Conservation (phyloP, 2,888 invertebrate genomes). For the Zele albiditarsus region DNA sequence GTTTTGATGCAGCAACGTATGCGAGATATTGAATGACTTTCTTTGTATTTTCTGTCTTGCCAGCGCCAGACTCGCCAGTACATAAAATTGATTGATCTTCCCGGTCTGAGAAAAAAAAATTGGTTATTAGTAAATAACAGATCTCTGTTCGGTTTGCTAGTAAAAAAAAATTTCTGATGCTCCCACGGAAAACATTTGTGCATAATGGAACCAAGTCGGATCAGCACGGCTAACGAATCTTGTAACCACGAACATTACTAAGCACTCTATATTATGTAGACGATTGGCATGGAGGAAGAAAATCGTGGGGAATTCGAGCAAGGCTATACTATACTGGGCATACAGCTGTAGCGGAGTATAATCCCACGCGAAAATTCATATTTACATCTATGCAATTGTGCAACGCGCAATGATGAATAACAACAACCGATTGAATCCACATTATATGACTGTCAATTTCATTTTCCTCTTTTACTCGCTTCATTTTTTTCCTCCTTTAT, state of each 20-base stretch:
- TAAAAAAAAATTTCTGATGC: no score
- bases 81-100: slow-evolving; percentile 99
- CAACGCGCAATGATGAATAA: slow-evolving; percentile 29
- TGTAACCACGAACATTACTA: slow-evolving; percentile 4
- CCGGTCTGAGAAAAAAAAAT: slow-evolving; percentile 82
- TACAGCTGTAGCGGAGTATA: slow-evolving; percentile 20
- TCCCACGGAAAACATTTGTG: no score
- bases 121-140: slow-evolving; percentile 33
- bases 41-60: slow-evolving; percentile 99
- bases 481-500: not conserved
- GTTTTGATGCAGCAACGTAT: slow-evolving; percentile 98
- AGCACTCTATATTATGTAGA: slow-evolving; percentile 38
- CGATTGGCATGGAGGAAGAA: slow-evolving; percentile 23
- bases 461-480: not conserved
- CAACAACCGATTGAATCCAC: slow-evolving; percentile 34
- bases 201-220: not conserved
- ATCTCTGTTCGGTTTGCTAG: no score
- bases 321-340: slow-evolving; percentile 24
- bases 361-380: slow-evolving; percentile 43
- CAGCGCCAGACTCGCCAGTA: slow-evolving; percentile 99
- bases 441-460: not conserved
- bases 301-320: slow-evolving; percentile 41
- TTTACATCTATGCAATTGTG: slow-evolving; percentile 42
- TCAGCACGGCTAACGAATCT: not conserved
- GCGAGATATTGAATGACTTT: slow-evolving; percentile 99